These are phyloP conservation scores for Paragorgia papillata DNA, from an alignment of 92 coral and sea anemone genomes.

Conservation along the genomic window DNA sequence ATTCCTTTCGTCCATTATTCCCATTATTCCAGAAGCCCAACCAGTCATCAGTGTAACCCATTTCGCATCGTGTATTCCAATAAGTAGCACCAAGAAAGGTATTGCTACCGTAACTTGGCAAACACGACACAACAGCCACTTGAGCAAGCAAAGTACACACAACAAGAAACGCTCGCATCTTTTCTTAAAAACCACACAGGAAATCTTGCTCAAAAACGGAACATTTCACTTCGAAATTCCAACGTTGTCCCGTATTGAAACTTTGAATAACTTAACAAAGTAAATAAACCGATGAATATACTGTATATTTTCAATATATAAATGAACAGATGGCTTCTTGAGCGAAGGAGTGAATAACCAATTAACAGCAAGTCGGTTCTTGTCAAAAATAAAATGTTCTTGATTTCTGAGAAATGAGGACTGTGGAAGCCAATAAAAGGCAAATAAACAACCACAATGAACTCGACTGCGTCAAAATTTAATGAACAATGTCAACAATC, in stretches of 20 bases:
- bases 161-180: not conserved
- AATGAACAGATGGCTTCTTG: no score
- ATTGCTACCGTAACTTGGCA: slow-evolving; percentile 53
- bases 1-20: slow-evolving; percentile 48
- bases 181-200: not conserved
- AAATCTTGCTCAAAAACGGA: not conserved
- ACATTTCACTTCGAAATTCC: slow-evolving; percentile 9
- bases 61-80: slow-evolving; percentile 76
- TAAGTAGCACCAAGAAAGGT: slow-evolving; percentile 60
- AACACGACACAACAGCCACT: slow-evolving; percentile 1
- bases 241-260: slow-evolving; percentile 1
- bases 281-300: no score
- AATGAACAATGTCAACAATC: no score
- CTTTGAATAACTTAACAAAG: not conserved
- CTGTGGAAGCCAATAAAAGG: no score
- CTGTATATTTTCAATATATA: no score
- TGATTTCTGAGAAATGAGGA: no score
- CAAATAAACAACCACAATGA: no score
- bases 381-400: no score
- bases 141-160: not conserved
- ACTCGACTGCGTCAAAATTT: no score
- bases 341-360: no score
- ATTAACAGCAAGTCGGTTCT: no score
- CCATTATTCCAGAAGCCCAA: slow-evolving; percentile 80
- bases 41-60: slow-evolving; percentile 71